Percentiles rank a stretch among this genome's conserved stretches.
Evolutionary conservation across 1,140 invertebrate genomes (phyloP).

Genomic region (Drosophila dunni): DNA sequence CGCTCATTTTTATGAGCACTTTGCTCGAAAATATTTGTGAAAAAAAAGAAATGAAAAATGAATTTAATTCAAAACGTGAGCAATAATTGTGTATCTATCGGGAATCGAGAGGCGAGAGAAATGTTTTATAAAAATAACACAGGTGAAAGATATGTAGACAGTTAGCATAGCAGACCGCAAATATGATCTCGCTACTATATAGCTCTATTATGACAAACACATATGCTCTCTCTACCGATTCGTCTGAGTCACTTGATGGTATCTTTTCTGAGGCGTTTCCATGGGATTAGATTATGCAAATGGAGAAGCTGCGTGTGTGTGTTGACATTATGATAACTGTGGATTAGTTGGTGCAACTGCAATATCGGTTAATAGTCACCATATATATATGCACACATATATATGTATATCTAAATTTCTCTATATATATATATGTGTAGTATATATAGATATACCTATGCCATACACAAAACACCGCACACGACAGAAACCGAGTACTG

Average conservation of each 20-base stretch:
- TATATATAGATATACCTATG: slow-evolving; percentile 52
- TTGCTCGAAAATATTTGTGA: slow-evolving; percentile 30
- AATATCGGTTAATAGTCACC: slow-evolving; percentile 54
- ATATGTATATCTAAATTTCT: slow-evolving; percentile 24
- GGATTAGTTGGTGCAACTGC: slow-evolving; percentile 26
- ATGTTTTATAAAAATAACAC: slow-evolving; percentile 72
- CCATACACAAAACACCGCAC: slow-evolving; percentile 65
- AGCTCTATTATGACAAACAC: slow-evolving; percentile 51
- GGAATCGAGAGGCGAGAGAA: slow-evolving; percentile 39
- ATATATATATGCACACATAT: slow-evolving; percentile 21
- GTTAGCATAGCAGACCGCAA: slow-evolving; percentile 40
- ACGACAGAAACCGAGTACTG: slow-evolving; percentile 74
- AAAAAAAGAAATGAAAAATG: slow-evolving; percentile 37
- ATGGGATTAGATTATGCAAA: slow-evolving; percentile 13
- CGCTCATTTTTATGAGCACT: slow-evolving; percentile 33
- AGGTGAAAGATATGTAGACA: slow-evolving; percentile 64
- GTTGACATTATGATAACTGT: slow-evolving; percentile 21
- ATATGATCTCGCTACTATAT: slow-evolving; percentile 50
- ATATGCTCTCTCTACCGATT: slow-evolving; percentile 18
- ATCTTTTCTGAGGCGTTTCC: slow-evolving; percentile 3
- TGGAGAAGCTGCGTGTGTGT: slow-evolving; percentile 21
- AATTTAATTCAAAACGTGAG: slow-evolving; percentile 54
- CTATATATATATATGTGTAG: slow-evolving; percentile 21
- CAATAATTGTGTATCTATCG: slow-evolving; percentile 69
- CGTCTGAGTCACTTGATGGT: slow-evolving; percentile 7